Base-by-base conservation (phyloP, 2,888 invertebrate species). In the Apodemia hepburni region DNA sequence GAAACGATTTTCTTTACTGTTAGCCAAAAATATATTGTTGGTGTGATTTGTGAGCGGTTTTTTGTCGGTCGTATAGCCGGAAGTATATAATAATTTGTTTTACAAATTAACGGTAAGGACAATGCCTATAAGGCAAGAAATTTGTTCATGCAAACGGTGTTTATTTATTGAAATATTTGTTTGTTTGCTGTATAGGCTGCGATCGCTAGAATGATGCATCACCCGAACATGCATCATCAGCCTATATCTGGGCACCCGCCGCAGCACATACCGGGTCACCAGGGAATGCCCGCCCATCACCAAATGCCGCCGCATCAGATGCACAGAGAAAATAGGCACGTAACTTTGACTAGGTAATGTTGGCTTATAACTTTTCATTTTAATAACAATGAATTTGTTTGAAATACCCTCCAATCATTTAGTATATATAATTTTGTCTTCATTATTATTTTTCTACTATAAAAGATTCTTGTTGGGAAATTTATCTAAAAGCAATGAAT, bases 1-100 rank as follows among this genome's bases (percentile, higher is more conserved):
- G 82, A 93, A 92, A 92, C 92, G 92, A 92, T 94, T 94, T 94
- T 95, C 95, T 95, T 95, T 95, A 94, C 94, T 95, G 95, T 95
- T 95, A 93, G 95, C 94, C 95, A 95, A 94, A 88, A 80, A 81
- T 75, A 73, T 77, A 73, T 79, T 72, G 77, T 75, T 78, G 79
- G 81, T 80, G 79, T 80, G 74, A 81, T 79, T 81, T 77, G 78
- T 78, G 75, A 78, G 82, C 85, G 85, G 84, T 83, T 87, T 79
- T 81, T 82, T 84, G 84, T 80, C 75, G 70, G 77, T 82, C 75
- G 76, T 74, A 76, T 81, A 86, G 81, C 78, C 69, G 75, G 73
- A 67, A 66, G 60, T 62, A 77, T 73, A 75, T 67, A 76, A 79
- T 79, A 77, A 70, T 72, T 74, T 70, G 74, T 75, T 71, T 71